Evolutionary conservation across 2,888 invertebrate genomes (phyloP).

Genomic region (Rhagium mordax): DNA sequence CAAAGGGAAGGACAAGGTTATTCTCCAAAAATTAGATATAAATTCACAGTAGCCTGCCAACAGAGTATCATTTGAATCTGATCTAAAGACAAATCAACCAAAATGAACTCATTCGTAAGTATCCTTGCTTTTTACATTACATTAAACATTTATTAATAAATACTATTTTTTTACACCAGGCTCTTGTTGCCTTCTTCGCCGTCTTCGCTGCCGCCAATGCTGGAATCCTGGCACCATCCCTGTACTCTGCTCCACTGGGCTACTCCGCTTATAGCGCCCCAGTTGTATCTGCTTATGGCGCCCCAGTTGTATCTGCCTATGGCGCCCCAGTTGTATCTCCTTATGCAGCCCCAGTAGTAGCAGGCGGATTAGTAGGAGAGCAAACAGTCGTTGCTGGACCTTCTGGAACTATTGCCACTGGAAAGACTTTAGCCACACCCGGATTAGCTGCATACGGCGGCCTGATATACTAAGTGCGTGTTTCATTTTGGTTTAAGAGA

Average conservation of each 20-base stretch:
- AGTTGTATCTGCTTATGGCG: constrained; percentile 24
- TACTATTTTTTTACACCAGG: constrained; percentile 35
- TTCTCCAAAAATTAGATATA: not conserved
- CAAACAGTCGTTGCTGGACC: constrained; percentile 56
- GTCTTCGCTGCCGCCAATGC: constrained; percentile 56
- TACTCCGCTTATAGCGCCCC: constrained; percentile 16
- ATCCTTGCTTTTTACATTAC: too few species aligned
- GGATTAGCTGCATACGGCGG: constrained; percentile 44
- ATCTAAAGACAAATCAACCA: constrained; percentile 18
- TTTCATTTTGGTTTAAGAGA: not conserved
- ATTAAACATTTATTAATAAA: too few species aligned
- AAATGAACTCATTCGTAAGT: constrained; percentile 61
- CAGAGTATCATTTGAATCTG: not conserved
- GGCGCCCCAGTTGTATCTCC: constrained; percentile 47
- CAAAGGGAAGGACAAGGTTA: not conserved
- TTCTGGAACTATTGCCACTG: constrained; percentile 57
- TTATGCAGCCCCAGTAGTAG: constrained; percentile 32
- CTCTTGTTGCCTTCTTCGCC: constrained; percentile 56
- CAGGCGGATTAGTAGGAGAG: constrained; percentile 28
- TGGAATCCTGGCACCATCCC: constrained; percentile 1
- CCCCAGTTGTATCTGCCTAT: constrained; percentile 43
- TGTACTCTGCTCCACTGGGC: constrained; percentile 42
- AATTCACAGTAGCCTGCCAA: not conserved
- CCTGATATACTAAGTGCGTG: constrained; percentile 36
- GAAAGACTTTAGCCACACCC: constrained; percentile 47